These are phyloP conservation scores for Ephydatia muelleri DNA, from an alignment of 37 sponge, comb jelly and placozoan genomes.

Conservation along the genomic window DNA sequence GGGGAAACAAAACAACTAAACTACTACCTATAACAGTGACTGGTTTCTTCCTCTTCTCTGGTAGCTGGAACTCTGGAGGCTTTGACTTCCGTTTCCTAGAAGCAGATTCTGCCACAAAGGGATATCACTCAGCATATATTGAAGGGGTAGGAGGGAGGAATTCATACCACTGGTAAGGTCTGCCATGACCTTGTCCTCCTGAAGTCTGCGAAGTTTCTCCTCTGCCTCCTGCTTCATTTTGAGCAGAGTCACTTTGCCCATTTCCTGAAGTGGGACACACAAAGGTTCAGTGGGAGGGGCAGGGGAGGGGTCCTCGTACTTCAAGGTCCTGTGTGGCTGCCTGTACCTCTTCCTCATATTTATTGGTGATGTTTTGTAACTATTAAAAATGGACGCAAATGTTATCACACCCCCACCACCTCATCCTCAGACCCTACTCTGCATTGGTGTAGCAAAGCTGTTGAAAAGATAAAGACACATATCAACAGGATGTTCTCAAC, in stretches of 20 bases:
- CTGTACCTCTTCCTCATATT: constrained; percentile 43
- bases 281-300: neutral
- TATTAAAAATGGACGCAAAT: too few species aligned
- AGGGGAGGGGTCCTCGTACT: neutral
- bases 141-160: too few species aligned
- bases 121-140: neutral
- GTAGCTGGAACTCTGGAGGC: constrained; percentile 53
- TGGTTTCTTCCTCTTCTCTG: constrained; percentile 82
- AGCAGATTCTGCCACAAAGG: constrained; percentile 39
- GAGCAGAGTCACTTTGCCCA: constrained; percentile 17
- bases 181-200: constrained; percentile 13
- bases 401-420: too few species aligned
- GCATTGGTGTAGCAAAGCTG: constrained; percentile 16
- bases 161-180: constrained; percentile 5
- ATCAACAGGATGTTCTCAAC: neutral
- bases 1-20: neutral
- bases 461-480: neutral
- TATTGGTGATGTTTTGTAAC: constrained; percentile 38
- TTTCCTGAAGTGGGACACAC: constrained; percentile 10
- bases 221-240: constrained; percentile 38
- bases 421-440: too few species aligned
- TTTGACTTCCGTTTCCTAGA: constrained; percentile 38
- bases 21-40: constrained; percentile 68
- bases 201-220: constrained; percentile 40
- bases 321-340: constrained; percentile 44